Evolutionary conservation across 2,888 invertebrate species (phyloP), one percentile per base, ranked within the genome.

Genomic region (Ochropleura plecta): DNA sequence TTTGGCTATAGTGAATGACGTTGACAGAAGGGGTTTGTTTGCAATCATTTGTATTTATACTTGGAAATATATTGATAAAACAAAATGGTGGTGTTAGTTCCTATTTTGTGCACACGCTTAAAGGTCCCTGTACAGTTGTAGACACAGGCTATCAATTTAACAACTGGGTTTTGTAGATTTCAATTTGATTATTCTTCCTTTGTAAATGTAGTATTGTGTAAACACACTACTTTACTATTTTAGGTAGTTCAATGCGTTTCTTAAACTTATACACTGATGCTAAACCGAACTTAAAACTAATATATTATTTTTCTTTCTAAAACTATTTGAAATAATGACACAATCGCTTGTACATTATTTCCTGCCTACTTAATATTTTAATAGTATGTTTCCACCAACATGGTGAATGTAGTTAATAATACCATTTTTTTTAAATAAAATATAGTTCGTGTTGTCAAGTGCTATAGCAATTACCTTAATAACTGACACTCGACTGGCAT

Each of bases 381-480:
- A 30, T 30, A 30, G 30, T 30, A 40, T 12, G n/a, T 5, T 64
- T 77, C 44, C 49, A 51, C 42, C 42, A 49, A 44, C 63, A 75
- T 14, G 20, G 14, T 48, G 40, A 16, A 42, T 63, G 16, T 18
- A 62, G 49, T 79, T 77, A 81, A 70, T 82, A 82, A 62, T 57
- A 67, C 40, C 30, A 63, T 77, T 40, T 14, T 20, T 30, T 30
- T 30, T 30, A 30, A 30, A 30, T 30, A 30, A 20, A 80, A 63
- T 66, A 40, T 67, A 63, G 14, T 63, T 76, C 77, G 46, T 79
- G 77, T 66, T 82, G 9, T 66, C 66, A 82, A 82, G 63, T 80
- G 63, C 59, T 60, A 2, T 20, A 68, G 59, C 79, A 80, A 82
- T 80, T 78, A 80, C 71, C 48, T 64, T 82, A 82, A 78, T 80